These are phyloP conservation scores for Ispidina picta DNA, from an alignment of 2,797 vertebrate genomes.

Conservation along the genomic window DNA sequence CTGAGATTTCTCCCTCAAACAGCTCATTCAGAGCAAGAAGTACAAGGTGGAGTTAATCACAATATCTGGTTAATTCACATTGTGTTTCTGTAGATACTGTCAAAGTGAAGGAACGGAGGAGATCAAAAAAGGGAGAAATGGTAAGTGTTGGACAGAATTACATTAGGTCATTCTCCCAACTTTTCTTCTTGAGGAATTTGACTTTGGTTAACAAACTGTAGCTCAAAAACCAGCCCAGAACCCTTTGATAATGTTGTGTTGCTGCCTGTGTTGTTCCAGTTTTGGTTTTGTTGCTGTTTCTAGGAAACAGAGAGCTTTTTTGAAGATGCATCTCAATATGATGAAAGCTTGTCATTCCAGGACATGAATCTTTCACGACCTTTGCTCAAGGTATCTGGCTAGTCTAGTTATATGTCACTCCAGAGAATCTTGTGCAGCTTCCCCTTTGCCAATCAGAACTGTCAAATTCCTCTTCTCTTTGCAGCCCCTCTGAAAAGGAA, in stretches of 20 bases:
- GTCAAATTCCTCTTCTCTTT: neutral
- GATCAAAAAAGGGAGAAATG: conserved; percentile 77
- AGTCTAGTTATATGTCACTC: neutral
- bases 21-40: neutral
- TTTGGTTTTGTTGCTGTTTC: neutral
- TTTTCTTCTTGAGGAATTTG: neutral
- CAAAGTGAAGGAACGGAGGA: conserved; percentile 85
- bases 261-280: neutral
- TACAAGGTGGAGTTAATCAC: neutral
- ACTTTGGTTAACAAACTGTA: neutral
- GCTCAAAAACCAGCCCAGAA: neutral
- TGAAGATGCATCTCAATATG: conserved; percentile 91
- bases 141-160: conserved; percentile 6
- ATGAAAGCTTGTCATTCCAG: conserved; percentile 89
- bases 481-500: neutral
- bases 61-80: neutral
- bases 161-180: neutral
- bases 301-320: conserved; percentile 84
- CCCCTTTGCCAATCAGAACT: neutral
- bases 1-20: neutral
- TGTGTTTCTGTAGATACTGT: conserved; percentile 80
- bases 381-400: conserved; percentile 88
- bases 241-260: neutral
- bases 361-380: conserved; percentile 97
- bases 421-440: neutral